A percentile compares a stretch with the other conserved stretches of the same genome.
These are phyloP conservation scores for Catostylus mosaicus DNA, from an alignment of 30 jellyfish, hydroid and myxozoan genomes.

Conservation along the genomic window DNA sequence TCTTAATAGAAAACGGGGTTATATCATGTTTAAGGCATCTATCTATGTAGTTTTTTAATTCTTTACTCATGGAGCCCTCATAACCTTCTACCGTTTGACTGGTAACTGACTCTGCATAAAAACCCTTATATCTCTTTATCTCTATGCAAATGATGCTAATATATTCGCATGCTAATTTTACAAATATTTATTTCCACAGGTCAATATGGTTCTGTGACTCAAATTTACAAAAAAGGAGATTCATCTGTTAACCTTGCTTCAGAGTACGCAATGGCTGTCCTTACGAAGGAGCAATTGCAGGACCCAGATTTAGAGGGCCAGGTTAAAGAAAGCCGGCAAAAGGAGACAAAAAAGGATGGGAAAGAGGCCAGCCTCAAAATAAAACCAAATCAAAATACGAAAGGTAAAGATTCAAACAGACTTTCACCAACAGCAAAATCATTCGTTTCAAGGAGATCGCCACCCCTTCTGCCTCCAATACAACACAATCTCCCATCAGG, in stretches of 20 bases:
- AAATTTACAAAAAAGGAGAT: constrained; percentile 85
- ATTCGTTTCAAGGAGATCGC: constrained; percentile 86
- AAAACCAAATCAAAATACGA: neutral
- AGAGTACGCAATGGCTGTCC: constrained; percentile 72
- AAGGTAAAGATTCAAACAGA: constrained; percentile 25
- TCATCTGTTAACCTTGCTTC: constrained; percentile 76
- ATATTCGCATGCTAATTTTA: too few relatives aligned
- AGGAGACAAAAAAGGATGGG: neutral
- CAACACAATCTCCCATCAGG: constrained; percentile 50
- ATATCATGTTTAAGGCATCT: too few relatives aligned
- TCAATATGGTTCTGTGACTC: constrained; percentile 90
- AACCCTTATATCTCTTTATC: neutral
- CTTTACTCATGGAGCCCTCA: too few relatives aligned
- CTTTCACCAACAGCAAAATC: constrained; percentile 96
- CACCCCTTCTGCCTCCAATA: constrained; percentile 56
- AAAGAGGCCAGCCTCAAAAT: neutral
- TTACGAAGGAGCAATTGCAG: constrained; percentile 10
- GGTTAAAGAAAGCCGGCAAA: neutral
- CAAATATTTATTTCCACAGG: constrained; percentile 62
- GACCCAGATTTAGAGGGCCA: neutral
- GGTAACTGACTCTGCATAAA: too few relatives aligned
- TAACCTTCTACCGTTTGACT: too few relatives aligned
- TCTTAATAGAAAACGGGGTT: too few relatives aligned
- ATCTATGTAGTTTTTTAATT: too few relatives aligned
- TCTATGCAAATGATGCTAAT: neutral